Base-by-base conservation (phyloP, 1,140 invertebrate species). In the Sycophaga agraensis region DNA sequence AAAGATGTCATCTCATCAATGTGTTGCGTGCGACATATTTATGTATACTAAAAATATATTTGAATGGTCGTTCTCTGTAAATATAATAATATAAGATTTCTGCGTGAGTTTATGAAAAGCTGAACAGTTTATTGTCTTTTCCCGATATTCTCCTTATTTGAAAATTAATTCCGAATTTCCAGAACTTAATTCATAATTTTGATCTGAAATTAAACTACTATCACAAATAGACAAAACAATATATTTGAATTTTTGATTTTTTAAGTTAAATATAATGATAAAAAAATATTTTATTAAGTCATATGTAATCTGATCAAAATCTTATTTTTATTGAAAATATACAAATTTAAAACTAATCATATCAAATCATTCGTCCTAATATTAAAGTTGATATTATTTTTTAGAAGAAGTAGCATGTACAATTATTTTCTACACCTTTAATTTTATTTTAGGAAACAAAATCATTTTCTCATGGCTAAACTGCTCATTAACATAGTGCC, bases 41-140 rank as follows among this genome's bases (percentile, higher is more conserved):
- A 69, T 72, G 70, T 73, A 68, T 58, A 71, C 65, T 68, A 70
- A 67, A 70, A 43, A 67, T 69, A 67, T 70, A 68, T 64, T 68
- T 51, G 67, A 69, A 69, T 72, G 66, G 70, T 65, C 65, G 68
- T 70, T 73, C 62, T 72, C 67, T 73, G 72, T 74, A 73, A 73
- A 74, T 74, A 74, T 66, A 72, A 67, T 67, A 70, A 66, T 64
- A 48, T 71, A 73, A 71, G 66, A 69, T 60, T 64, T 71, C 65
- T 63, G 68, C 49, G 57, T 63, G 58, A 69, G 28, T 69, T 42
- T 56, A 56, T 53, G 45, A 65, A 56, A 51, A 56, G 42, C 54
- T 43, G 9, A 35, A 51, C n/a, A 34, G 16, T 61, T 54, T 12
- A 8, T 40, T 54, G 8, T 42, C 6, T 42, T 54, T 24, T 22